Base-by-base conservation (phyloP, 1,140 invertebrate genomes). In the Hormaphis cornu region DNA sequence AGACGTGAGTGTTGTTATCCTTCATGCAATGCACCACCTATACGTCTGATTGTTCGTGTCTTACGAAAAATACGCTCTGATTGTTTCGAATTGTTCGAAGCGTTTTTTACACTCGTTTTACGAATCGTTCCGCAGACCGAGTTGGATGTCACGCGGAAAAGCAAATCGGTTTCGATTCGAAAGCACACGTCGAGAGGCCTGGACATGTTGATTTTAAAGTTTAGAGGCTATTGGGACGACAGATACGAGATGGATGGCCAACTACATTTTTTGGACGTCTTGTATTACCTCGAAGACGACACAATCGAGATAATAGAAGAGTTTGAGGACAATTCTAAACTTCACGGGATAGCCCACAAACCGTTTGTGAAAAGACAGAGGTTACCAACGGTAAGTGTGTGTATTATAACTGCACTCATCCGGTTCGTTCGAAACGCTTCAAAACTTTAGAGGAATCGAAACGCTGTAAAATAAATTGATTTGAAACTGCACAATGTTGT, bases 211-310 rank as follows among this genome's bases (percentile, higher is more conserved):
- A 22, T 66, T 8, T 33, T 66, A 14, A 18, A 28, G 10, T 66
- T 66, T 16, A 24, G 44, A 9, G 61, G 28, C n/a, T 66, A 66
- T 28, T 66, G 61, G 61, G 61, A 66, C 14, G n/a, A 66, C 4
- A 20, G 61, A 14, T 2, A 50, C 2, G 10, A 44, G 30, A 1
- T 16, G 7, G 61, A 44, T 0, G 40, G 42, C 7, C n/a, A 66
- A 22, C 14, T 66, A 28, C 61, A 16, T 48, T 66, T 48, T 8
- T 66, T 50, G 6, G 44, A 66, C 30, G 20, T 66, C 3, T 22
- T 50, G 0, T 48, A 33, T 16, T 50, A 66, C 6, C 28, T 46
- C 4, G n/a, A 0, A 9, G 44, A 66, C 28, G 42, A 33, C 7
- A 66, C 61, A 9, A 48, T 66, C 18, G 40, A 30, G 44, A 9